Conservation (phyloP, 1,140 invertebrate genomes). For the Caenorhabditis elegans region WBcel235 BX284602.5:14101001-14101500, state of each 20-base stretch:
- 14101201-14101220: too few species aligned
- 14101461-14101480: slow-evolving; percentile 6
- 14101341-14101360: background rate
- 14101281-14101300: slow-evolving; percentile 13
- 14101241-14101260: too few species aligned
- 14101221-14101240: too few species aligned
- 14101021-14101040: too few species aligned
- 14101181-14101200: background rate
- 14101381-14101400: slow-evolving; percentile 4
- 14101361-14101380: slow-evolving; percentile 27
- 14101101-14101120: background rate
- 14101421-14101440: background rate
- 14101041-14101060: too few species aligned
- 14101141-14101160: background rate
- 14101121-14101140: slow-evolving; percentile 7
- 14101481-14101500: background rate
- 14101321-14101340: slow-evolving; percentile 16
- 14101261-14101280: slow-evolving; percentile 24
- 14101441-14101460: slow-evolving; percentile 18
- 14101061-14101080: background rate
- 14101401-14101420: background rate
- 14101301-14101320: background rate
- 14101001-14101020: too few species aligned
- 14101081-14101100: background rate
- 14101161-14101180: background rate